These are phyloP conservation scores for Crossocerus cetratus DNA, from an alignment of 2,888 invertebrate genomes.

Conservation along the genomic window DNA sequence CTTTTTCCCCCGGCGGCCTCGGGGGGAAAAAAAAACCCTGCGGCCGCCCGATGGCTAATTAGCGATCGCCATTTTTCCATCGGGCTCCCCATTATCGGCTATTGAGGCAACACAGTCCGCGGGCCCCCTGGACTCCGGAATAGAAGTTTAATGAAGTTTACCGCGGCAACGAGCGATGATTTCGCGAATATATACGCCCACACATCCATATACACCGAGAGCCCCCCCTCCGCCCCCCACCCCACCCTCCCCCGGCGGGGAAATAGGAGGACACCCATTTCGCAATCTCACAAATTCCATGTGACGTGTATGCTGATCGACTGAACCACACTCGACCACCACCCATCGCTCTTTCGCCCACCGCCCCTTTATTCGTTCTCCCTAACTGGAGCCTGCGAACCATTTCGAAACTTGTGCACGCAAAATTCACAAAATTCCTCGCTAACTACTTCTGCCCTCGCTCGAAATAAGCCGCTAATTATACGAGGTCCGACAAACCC, in stretches of 20 bases:
- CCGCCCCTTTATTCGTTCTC: not conserved
- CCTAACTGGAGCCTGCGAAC: conserved; percentile 14
- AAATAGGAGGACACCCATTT: conserved; percentile 25
- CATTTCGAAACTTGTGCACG: conserved; percentile 23
- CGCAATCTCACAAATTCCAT: conserved; percentile 33
- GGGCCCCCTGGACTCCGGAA: conserved; percentile 57
- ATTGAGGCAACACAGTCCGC: conserved; percentile 61
- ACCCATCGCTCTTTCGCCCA: conserved; percentile 9
- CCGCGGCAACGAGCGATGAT: conserved; percentile 59
- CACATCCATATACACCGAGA: conserved; percentile 39
- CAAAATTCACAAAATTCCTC: conserved; percentile 16
- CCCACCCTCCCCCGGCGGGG: conserved; percentile 10
- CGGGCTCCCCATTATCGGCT: conserved; percentile 69
- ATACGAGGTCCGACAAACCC: too few species aligned
- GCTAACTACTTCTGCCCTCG: too few species aligned
- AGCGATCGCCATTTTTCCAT: conserved; percentile 69
- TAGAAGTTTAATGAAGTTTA: conserved; percentile 73
- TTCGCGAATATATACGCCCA: conserved; percentile 47
- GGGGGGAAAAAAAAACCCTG: too few species aligned
- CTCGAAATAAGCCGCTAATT: too few species aligned
- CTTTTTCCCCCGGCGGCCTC: too few species aligned
- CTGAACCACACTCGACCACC: conserved; percentile 42
- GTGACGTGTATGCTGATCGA: conserved; percentile 42
- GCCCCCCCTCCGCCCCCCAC: conserved; percentile 7
- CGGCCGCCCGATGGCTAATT: conserved; percentile 53